Evolutionary conservation across 1,140 invertebrate genomes (phyloP), one percentile per base, ranked within the genome.

Genomic region (Dufourea novaeangliae): DNA sequence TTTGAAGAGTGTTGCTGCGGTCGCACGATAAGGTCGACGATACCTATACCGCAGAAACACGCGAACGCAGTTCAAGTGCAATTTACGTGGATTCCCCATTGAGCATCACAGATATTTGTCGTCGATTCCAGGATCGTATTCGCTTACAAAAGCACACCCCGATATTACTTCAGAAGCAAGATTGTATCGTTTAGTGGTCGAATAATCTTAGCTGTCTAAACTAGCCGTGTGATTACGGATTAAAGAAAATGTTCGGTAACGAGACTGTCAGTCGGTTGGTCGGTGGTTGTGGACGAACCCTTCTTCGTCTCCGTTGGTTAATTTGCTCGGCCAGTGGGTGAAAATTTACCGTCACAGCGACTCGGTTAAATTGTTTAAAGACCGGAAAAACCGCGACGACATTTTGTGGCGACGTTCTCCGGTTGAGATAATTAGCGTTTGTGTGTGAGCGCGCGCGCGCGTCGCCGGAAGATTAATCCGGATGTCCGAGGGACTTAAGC

Each of bases 31-130:
- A n/a, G n/a, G n/a, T n/a, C n/a, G n/a, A n/a, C n/a, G n/a, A n/a
- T n/a, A n/a, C n/a, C n/a, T n/a, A n/a, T n/a, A 62, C 44, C 79
- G 56, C 56, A 73, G 46, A 37, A 50, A 67, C 79, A 82, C 81
- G 73, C 79, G 78, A 83, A 82, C 81, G 73, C 79, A 68, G 54
- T 39, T 50, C 68, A 74, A 83, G 82, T 83, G 79, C 81, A 74
- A 83, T 83, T 83, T 83, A 83, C 78, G 81, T 74, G 68, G 59
- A n/a, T 61, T 68, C 44, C 54, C 34, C 70, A 57, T 76, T 27
- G 62, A 37, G 44, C 52, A 39, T 34, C 62, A 41, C 78, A 63
- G 66, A 72, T 78, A 82, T 77, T 50, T 39, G 46, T 71, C 74
- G 78, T 83, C 81, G 81, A 83, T 82, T 20, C 74, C n/a, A 29